Conservation (phyloP, 2,888 invertebrate genomes). For the Protonemura montana region DNA sequence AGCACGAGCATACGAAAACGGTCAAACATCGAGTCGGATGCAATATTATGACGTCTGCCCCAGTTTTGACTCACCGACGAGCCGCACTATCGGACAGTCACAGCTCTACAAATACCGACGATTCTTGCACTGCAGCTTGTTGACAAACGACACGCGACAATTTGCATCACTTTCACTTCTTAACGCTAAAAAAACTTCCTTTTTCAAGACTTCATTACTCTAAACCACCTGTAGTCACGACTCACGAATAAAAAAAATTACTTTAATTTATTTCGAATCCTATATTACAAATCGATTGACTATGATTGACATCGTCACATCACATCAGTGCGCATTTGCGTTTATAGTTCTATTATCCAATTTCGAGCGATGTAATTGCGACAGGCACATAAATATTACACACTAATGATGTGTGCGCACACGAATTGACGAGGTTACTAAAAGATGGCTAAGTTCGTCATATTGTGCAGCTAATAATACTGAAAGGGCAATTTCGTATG, state of each 20-base stretch:
- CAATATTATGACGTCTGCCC: not conserved
- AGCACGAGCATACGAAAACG: not conserved
- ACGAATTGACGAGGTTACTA: not conserved
- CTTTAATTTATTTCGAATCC: not conserved
- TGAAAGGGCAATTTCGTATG: not conserved
- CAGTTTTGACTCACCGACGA: not conserved
- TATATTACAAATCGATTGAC: not conserved
- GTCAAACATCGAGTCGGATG: not conserved
- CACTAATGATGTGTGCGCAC: not conserved
- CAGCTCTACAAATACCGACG: not conserved
- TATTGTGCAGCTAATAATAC: not conserved
- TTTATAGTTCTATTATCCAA: not conserved
- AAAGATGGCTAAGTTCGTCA: not conserved
- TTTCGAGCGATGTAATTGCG: not conserved
- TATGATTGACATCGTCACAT: not conserved
- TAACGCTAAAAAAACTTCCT: not conserved
- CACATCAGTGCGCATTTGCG: not conserved
- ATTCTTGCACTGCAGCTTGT: not conserved
- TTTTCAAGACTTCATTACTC: not conserved
- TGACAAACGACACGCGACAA: not conserved
- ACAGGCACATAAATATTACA: not conserved
- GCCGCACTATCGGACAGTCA: not conserved
- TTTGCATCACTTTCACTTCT: not conserved
- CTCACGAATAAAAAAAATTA: not conserved
- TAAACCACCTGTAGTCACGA: conserved; percentile 2